Percentiles rank a stretch among this genome's conserved stretches.
Conservation (phyloP, 2,113 vertebrate genomes). For the Psittacula cyanocephala region DNA sequence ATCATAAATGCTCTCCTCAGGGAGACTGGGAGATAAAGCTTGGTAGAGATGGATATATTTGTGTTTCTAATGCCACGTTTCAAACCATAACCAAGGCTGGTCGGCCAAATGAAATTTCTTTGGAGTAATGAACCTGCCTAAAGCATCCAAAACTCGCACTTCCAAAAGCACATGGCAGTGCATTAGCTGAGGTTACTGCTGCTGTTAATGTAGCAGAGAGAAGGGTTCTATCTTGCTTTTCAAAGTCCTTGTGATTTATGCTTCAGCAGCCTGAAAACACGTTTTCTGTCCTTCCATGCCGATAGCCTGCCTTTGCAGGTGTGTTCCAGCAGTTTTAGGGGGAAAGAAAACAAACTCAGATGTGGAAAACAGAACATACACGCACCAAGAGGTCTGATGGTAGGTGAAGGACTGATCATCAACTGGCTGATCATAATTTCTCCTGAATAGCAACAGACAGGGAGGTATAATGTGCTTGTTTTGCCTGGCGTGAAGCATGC, state of each 20-base stretch:
- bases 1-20: background rate
- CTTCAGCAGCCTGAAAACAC: background rate
- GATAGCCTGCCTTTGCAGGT: background rate
- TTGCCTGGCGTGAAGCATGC: background rate
- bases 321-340: background rate
- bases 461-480: background rate
- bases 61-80: background rate
- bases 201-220: background rate
- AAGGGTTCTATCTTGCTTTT: background rate
- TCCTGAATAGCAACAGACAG: background rate
- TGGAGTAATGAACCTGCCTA: background rate
- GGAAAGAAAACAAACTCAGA: background rate
- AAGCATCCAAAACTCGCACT: background rate
- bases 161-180: background rate
- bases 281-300: background rate
- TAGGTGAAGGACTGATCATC: background rate
- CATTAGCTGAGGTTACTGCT: background rate
- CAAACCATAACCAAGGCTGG: background rate
- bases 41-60: background rate
- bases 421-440: background rate
- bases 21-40: background rate
- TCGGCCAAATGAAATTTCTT: background rate
- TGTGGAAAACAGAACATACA: background rate
- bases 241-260: background rate
- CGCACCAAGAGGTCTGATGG: background rate